phyloP scores from a whole-genome alignment of 2,888 invertebrate species.

The Eudasyphora cyanicolor region DNA sequence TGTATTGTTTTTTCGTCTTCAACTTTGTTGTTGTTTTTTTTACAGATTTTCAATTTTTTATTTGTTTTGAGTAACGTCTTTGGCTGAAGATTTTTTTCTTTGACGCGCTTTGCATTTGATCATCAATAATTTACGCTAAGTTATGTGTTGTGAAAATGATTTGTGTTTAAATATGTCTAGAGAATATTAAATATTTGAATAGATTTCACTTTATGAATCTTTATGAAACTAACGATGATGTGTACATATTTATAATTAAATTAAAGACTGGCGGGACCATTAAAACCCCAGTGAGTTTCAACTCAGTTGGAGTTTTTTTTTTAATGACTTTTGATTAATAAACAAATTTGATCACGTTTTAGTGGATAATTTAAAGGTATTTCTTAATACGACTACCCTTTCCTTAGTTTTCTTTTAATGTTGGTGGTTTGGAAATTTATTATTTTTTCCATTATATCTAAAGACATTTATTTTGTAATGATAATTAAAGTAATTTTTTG shows the following conservation, averaged over 20 bases:
- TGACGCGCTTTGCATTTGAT: conserved; percentile 22
- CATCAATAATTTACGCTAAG: conserved; percentile 52
- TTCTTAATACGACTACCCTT: too few species aligned
- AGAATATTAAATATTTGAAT: conserved; percentile 49
- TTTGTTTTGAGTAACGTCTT: conserved; percentile 31
- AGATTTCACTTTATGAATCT: conserved; percentile 27
- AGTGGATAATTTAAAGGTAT: not conserved
- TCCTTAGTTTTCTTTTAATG: not conserved
- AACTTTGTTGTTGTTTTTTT: too few species aligned
- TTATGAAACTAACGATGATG: not conserved
- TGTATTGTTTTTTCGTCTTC: too few species aligned
- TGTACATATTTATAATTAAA: not conserved
- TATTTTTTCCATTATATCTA: too few species aligned
- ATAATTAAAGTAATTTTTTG: not conserved
- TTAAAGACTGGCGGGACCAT: too few species aligned
- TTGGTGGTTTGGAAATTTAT: not conserved
- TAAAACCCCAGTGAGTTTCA: not conserved
- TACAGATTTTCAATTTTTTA: not conserved
- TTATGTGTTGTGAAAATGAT: conserved; percentile 39
- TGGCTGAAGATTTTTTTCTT: not conserved
- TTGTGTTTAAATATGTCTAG: conserved; percentile 41
- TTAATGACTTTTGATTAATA: not conserved
- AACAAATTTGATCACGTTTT: conserved; percentile 30
- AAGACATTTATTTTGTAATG: not conserved
- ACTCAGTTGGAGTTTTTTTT: not conserved